phyloP scores from a whole-genome alignment of 1,140 invertebrate species.

The Ephestia elutella region DNA sequence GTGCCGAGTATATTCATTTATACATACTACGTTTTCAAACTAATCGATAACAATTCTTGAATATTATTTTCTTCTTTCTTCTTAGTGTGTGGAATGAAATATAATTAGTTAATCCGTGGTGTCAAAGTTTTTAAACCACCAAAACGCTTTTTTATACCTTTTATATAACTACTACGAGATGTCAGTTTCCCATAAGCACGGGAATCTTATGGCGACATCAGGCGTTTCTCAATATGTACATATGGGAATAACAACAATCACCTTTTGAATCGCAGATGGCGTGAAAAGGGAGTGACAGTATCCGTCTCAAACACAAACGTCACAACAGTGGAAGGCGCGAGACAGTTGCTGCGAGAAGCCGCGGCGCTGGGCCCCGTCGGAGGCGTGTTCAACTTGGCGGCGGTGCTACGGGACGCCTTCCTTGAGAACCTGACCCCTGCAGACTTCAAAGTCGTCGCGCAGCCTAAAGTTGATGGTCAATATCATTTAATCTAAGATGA shows the following conservation, averaged over 20 bases:
- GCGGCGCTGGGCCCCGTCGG: conserved; percentile 87
- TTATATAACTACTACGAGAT: too few species aligned
- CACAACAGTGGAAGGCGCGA: conserved; percentile 80
- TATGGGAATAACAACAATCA: not conserved
- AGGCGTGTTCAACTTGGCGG: conserved; percentile 96
- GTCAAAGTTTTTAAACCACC: too few species aligned
- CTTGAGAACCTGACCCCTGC: conserved; percentile 90
- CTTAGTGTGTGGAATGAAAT: too few species aligned
- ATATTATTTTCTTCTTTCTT: too few species aligned
- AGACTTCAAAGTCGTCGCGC: conserved; percentile 84
- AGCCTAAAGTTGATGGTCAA: conserved; percentile 87
- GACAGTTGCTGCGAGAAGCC: conserved; percentile 81
- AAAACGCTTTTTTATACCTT: too few species aligned
- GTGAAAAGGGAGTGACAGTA: conserved; percentile 82
- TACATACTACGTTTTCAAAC: too few species aligned
- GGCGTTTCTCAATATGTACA: too few species aligned
- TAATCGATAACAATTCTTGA: too few species aligned
- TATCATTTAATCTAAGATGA: not conserved
- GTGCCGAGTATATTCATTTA: too few species aligned
- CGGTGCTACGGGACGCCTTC: conserved; percentile 89
- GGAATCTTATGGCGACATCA: too few species aligned
- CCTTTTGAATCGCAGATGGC: conserved; percentile 72
- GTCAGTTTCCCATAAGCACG: too few species aligned
- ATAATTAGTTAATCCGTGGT: too few species aligned
- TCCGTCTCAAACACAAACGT: conserved; percentile 81